Percentiles rank a stretch among this genome's conserved stretches.
phyloP scores from a whole-genome alignment of 2,888 invertebrate genomes.

The Cephonodes hylas region DNA sequence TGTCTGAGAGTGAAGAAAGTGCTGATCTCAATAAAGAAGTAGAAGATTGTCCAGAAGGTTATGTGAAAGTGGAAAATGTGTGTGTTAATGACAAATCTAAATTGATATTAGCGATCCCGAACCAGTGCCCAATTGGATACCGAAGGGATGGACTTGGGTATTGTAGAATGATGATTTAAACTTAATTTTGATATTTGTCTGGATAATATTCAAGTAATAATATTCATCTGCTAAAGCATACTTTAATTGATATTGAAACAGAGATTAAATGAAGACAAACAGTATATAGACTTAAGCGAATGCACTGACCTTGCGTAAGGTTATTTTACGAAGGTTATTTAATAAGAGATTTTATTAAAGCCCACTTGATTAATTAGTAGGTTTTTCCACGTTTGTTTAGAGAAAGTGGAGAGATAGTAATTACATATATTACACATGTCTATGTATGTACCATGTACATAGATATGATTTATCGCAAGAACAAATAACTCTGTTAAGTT shows the following conservation, averaged over 20 bases:
- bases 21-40: conserved; percentile 20
- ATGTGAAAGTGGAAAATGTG: conserved; percentile 41
- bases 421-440: no score
- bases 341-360: neutral
- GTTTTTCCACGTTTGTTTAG: neutral
- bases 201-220: neutral
- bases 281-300: neutral
- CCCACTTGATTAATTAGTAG: neutral
- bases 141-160: conserved; percentile 55
- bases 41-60: conserved; percentile 47
- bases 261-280: neutral
- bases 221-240: neutral
- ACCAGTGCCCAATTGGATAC: conserved; percentile 63
- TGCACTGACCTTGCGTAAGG: neutral
- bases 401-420: neutral
- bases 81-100: conserved; percentile 50
- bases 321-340: neutral
- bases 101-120: conserved; percentile 58
- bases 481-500: no score
- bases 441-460: no score
- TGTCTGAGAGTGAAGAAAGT: conserved; percentile 20
- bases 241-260: neutral
- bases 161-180: conserved; percentile 49
- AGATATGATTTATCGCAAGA: no score
- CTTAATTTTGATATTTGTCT: no score